phyloP scores from a whole-genome alignment of 2,113 vertebrate species.

The Thalassoma bifasciatum region DNA sequence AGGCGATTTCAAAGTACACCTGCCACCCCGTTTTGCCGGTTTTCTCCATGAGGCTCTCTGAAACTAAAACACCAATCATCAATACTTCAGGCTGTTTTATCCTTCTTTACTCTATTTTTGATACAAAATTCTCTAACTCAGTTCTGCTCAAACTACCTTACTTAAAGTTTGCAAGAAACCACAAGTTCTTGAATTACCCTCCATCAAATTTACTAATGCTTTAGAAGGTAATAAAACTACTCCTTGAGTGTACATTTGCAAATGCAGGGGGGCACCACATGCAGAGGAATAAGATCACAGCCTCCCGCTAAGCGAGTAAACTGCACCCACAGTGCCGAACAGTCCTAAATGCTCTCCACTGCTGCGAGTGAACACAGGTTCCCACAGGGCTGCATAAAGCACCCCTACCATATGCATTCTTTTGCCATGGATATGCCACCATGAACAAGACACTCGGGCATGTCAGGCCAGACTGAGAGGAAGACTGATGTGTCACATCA shows the following conservation, averaged over 20 bases:
- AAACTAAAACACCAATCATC: conserved; percentile 42
- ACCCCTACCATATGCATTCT: conserved; percentile 74
- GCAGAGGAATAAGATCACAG: conserved; percentile 55
- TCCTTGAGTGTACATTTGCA: conserved; percentile 34
- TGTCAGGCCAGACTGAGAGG: conserved; percentile 70
- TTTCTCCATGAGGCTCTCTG: conserved; percentile 35
- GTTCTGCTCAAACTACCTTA: conserved; percentile 25
- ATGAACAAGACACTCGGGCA: conserved; percentile 73
- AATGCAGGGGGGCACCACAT: neutral
- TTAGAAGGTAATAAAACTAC: conserved; percentile 18
- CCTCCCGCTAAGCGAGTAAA: conserved; percentile 70
- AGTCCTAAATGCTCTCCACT: conserved; percentile 65
- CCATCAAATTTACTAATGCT: neutral
- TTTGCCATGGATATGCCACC: conserved; percentile 72
- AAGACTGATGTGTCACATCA: conserved; percentile 77
- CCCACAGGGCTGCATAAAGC: conserved; percentile 79
- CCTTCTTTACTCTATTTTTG: conserved; percentile 24
- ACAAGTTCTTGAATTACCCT: conserved; percentile 11
- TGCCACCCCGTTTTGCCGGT: conserved; percentile 48
- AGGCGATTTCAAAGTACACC: conserved; percentile 69
- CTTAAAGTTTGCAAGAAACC: neutral
- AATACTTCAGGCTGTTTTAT: conserved; percentile 53
- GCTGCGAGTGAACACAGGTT: conserved; percentile 75
- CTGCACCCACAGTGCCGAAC: conserved; percentile 64
- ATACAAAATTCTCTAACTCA: conserved; percentile 35